These are phyloP conservation scores for Drosophila equinoxialis DNA, from an alignment of 1,140 invertebrate genomes.

Conservation along the genomic window DNA sequence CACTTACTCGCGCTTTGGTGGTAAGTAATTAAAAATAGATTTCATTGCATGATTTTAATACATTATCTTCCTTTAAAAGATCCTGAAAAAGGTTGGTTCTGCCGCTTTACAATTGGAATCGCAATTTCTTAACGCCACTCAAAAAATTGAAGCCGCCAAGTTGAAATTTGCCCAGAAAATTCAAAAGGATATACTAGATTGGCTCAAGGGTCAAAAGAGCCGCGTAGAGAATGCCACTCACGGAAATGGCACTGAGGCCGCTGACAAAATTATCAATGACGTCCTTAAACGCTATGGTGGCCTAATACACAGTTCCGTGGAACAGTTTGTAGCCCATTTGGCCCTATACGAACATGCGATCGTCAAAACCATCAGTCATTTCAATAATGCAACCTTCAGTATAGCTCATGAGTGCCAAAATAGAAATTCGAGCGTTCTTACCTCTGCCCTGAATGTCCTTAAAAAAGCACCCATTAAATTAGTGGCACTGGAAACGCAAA, in stretches of 20 bases:
- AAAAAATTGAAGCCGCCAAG: constrained; percentile 17
- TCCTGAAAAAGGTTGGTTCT: constrained; percentile 17
- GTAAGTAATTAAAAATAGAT: neutral
- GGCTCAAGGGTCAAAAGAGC: constrained; percentile 40
- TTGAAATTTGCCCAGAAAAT: neutral
- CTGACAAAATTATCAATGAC: constrained; percentile 24
- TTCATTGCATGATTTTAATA: neutral
- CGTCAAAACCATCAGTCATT: neutral
- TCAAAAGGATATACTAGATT: constrained; percentile 18
- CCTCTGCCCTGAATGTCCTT: neutral
- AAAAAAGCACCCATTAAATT: constrained; percentile 4
- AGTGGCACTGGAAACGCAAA: constrained; percentile 6
- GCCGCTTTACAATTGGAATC: constrained; percentile 1
- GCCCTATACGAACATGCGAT: constrained; percentile 24
- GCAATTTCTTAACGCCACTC: constrained; percentile 18
- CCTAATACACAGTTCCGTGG: constrained; percentile 20
- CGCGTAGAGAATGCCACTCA: constrained; percentile 32
- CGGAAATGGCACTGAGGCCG: constrained; percentile 21
- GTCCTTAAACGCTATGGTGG: constrained; percentile 3
- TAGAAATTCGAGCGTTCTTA: constrained; percentile 18
- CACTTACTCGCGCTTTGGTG: constrained; percentile 15
- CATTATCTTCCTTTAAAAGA: neutral
- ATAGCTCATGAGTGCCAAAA: constrained; percentile 17
- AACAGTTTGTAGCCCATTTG: constrained; percentile 25
- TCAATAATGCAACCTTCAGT: constrained; percentile 6